These are phyloP conservation scores for Nesogale talazaci DNA, from an alignment of 2,113 vertebrate genomes.

Conservation along the genomic window DNA sequence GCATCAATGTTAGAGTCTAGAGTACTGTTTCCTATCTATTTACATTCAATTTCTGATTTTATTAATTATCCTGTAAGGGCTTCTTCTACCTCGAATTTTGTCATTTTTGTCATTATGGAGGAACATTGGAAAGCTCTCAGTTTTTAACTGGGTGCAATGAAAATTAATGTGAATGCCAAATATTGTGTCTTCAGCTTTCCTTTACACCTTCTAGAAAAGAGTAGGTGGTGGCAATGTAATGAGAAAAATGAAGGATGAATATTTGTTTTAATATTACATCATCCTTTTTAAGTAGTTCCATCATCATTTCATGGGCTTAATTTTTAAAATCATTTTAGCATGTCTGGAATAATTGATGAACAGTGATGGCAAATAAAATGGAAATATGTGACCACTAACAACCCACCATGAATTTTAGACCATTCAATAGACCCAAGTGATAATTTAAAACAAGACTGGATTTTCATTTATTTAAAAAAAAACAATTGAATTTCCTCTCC, in stretches of 20 bases:
- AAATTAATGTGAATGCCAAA: not conserved
- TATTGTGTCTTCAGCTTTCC: not conserved
- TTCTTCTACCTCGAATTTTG: not conserved
- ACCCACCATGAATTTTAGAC: no score
- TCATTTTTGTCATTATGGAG: not conserved
- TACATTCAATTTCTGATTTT: conserved; percentile 13
- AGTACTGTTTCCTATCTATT: no score
- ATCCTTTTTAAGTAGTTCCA: not conserved
- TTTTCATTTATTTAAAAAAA: no score
- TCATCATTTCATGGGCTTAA: not conserved
- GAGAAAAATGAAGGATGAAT: conserved; percentile 2
- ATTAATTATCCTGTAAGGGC: not conserved
- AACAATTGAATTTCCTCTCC: no score
- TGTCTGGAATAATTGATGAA: not conserved
- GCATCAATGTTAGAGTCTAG: no score
- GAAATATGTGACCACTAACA: no score
- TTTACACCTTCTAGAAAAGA: not conserved
- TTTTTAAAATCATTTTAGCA: not conserved
- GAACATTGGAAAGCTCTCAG: not conserved
- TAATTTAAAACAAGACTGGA: no score
- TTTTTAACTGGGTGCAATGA: not conserved
- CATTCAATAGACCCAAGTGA: no score
- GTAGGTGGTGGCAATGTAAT: not conserved
- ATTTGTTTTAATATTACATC: not conserved
- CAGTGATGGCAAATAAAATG: not conserved